Evolutionary conservation across 2,113 vertebrate genomes (phyloP), one percentile per base, ranked within the genome.

Genomic region (Paedocypris sp.): DNA sequence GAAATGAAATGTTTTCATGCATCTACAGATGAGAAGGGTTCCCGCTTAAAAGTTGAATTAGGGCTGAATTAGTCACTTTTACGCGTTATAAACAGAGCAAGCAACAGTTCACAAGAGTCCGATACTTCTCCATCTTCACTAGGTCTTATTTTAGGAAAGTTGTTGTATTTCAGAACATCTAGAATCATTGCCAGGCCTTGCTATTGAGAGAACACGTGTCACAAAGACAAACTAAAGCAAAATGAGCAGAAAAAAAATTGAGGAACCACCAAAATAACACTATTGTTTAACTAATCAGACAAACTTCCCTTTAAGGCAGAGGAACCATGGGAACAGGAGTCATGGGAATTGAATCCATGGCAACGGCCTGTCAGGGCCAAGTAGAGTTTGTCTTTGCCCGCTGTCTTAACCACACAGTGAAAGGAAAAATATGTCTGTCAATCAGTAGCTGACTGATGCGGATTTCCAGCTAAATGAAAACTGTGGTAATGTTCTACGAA

Each of bases 211-310:
- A 22, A 28, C 41, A 28, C 26, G 25, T 50, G 12, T 41, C 18
- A 43, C 28, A 38, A 25, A 19, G 28, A 45, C 28, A 15, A n/a
- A 3, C 19, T 33, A 46, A 50, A 29, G 52, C 29, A 63, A 56
- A 60, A 56, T 52, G 12, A 43, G n/a, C 23, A 12, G 6, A 62
- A 66, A 53, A 69, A 57, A 22, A n/a, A n/a, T n/a, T n/a, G 25
- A 68, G 65, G 68, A 74, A 66, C 64, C 43, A 49, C 66, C 61
- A 59, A 74, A 68, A 74, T 66, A 71, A 68, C 58, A 38, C 62
- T 59, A 71, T 68, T 71, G 72, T 74, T 71, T 51, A 60, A 26
- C 58, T 68, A 71, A 74, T 71, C 65, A 66, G 72, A 35, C 66
- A 66, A 66, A 71, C 62, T 71, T 71, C 72, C 66, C 58, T 51